Conservation (phyloP, 1,140 invertebrate species). For the Papilio machaon region DNA sequence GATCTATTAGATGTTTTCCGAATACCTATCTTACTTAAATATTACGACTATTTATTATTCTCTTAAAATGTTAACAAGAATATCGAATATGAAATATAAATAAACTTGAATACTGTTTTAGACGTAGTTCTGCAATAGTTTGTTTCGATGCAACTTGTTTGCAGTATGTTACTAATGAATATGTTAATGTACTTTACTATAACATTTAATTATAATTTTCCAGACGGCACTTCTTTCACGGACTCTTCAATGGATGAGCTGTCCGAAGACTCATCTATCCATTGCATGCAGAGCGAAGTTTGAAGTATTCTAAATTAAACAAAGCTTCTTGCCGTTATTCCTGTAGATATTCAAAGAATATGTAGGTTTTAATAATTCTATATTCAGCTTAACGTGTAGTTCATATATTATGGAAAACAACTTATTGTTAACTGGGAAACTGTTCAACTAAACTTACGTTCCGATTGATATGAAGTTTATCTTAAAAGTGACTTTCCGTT, state of each 20-base stretch:
- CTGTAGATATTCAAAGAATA: slow-evolving; percentile 26
- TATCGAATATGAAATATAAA: too few species aligned
- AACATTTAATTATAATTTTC: slow-evolving; percentile 44
- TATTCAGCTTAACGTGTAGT: not conserved
- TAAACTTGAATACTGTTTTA: too few species aligned
- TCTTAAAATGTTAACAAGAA: too few species aligned
- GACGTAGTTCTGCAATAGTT: too few species aligned
- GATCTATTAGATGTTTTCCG: too few species aligned
- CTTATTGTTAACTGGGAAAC: not conserved
- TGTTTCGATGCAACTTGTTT: too few species aligned
- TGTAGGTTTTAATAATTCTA: not conserved
- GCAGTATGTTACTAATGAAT: too few species aligned
- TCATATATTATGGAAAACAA: not conserved
- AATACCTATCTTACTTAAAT: too few species aligned
- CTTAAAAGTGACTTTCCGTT: not conserved
- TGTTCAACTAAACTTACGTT: not conserved
- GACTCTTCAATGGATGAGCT: slow-evolving; percentile 91
- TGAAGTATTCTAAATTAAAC: slow-evolving; percentile 51
- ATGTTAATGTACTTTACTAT: not conserved
- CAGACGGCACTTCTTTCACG: slow-evolving; percentile 82
- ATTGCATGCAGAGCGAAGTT: slow-evolving; percentile 90
- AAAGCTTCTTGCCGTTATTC: not conserved
- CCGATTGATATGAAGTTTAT: not conserved
- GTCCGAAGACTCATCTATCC: slow-evolving; percentile 90
- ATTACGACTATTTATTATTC: too few species aligned